Percentiles rank a stretch among this genome's conserved stretches.
Conservation (phyloP, 1,140 invertebrate species). For the Macrosteles quadrilineatus region DNA sequence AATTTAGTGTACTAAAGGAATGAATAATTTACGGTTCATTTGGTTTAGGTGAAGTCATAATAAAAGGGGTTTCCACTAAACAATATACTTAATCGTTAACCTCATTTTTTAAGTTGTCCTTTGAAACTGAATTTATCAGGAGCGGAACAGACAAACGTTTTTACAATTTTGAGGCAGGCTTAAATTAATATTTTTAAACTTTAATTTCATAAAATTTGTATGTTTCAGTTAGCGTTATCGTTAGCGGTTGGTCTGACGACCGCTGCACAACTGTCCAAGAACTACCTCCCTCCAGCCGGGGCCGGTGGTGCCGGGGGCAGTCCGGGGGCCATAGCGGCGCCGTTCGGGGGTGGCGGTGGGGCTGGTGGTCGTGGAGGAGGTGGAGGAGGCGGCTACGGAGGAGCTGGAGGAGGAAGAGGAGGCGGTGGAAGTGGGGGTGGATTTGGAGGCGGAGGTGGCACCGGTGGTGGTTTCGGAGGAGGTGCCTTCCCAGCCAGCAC, state of each 20-base stretch:
- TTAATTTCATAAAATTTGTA: too few species aligned
- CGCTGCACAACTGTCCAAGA: constrained; percentile 58
- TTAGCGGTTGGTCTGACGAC: constrained; percentile 16
- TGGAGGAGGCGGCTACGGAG: constrained; percentile 5
- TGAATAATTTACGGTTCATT: too few species aligned
- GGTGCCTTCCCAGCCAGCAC: not conserved
- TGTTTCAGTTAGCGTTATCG: too few species aligned
- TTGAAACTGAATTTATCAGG: too few species aligned
- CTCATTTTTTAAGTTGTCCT: too few species aligned
- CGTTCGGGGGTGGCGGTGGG: constrained; percentile 24
- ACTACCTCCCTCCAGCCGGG: constrained; percentile 60
- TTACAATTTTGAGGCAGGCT: too few species aligned
- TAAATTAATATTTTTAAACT: too few species aligned
- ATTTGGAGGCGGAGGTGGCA: constrained; percentile 12
- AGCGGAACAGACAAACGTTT: too few species aligned
- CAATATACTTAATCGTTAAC: too few species aligned
- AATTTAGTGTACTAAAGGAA: too few species aligned
- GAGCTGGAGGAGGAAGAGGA: not conserved
- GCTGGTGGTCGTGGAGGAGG: constrained; percentile 6
- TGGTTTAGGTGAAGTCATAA: too few species aligned
- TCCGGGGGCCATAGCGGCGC: constrained; percentile 26
- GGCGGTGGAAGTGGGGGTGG: constrained; percentile 9
- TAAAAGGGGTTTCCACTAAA: too few species aligned
- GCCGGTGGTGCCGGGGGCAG: constrained; percentile 46
- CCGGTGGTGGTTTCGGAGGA: constrained; percentile 8